phyloP scores from a whole-genome alignment of 2,113 vertebrate genomes.

The Charina bottae region DNA sequence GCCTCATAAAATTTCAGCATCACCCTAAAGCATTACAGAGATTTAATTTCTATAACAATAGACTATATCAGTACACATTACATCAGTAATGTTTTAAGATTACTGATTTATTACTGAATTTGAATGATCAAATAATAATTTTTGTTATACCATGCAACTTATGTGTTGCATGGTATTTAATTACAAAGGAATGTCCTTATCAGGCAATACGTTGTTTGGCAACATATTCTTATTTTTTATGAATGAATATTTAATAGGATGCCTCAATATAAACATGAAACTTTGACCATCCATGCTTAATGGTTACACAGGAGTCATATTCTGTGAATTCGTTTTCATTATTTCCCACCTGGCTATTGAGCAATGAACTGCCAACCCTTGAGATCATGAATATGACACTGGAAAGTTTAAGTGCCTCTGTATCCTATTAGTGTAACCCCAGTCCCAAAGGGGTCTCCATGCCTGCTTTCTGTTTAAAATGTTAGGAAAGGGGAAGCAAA shows the following conservation, averaged over 20 bases:
- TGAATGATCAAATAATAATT: not conserved
- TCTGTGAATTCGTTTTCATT: not conserved
- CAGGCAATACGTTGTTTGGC: not conserved
- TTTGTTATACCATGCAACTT: not conserved
- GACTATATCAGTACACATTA: not conserved
- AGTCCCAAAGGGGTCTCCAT: not conserved
- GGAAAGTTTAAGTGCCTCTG: not conserved
- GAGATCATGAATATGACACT: not conserved
- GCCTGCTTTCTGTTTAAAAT: not conserved
- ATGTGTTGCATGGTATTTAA: not conserved
- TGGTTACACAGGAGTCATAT: not conserved
- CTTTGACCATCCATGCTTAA: not conserved
- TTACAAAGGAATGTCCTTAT: not conserved
- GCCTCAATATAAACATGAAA: not conserved
- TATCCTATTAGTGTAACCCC: not conserved
- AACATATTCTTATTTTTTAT: not conserved
- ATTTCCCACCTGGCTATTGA: not conserved
- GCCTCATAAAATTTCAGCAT: not conserved
- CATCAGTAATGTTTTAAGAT: not conserved
- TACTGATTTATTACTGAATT: not conserved
- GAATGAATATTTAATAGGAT: not conserved
- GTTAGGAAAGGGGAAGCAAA: conserved; percentile 25
- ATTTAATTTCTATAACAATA: not conserved
- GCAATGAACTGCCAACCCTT: not conserved
- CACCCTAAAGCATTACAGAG: not conserved